These are phyloP conservation scores for Nemotelus nigrinus DNA, from an alignment of 2,888 invertebrate species.

Conservation along the genomic window DNA sequence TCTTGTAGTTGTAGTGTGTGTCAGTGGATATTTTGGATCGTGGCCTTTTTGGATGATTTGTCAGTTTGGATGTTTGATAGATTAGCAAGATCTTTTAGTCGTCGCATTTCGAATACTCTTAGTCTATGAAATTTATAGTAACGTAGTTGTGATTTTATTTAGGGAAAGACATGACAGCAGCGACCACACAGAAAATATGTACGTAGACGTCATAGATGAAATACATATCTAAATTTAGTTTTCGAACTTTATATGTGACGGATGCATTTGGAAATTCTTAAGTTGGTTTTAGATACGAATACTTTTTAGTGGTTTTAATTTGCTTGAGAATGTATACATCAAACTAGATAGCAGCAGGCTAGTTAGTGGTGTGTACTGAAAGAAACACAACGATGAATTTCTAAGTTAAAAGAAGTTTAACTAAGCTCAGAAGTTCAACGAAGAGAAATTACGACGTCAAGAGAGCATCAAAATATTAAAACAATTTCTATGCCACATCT, in stretches of 20 bases:
- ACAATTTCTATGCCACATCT: too few relatives aligned
- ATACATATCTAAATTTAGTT: constrained; percentile 8
- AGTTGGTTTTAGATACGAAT: neutral
- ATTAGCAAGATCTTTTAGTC: constrained; percentile 44
- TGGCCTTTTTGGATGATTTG: constrained; percentile 43
- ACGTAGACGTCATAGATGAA: neutral
- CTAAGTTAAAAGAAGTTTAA: too few relatives aligned
- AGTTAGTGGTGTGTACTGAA: too few relatives aligned
- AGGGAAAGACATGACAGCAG: constrained; percentile 27
- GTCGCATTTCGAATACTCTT: neutral
- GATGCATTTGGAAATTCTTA: neutral
- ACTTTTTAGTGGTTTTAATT: too few relatives aligned
- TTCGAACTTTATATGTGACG: neutral
- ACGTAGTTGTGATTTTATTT: constrained; percentile 44
- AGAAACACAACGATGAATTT: too few relatives aligned
- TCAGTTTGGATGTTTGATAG: constrained; percentile 46
- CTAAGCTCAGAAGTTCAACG: too few relatives aligned
- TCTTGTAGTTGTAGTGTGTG: neutral
- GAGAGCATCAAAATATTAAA: too few relatives aligned
- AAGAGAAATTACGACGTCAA: too few relatives aligned
- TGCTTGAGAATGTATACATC: too few relatives aligned
- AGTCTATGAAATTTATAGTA: constrained; percentile 52
- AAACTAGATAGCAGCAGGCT: too few relatives aligned
- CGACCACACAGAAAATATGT: constrained; percentile 46
- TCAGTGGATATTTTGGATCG: constrained; percentile 30